phyloP scores from a whole-genome alignment of 1,140 invertebrate genomes.

The Proctacanthus coquilletti region DNA sequence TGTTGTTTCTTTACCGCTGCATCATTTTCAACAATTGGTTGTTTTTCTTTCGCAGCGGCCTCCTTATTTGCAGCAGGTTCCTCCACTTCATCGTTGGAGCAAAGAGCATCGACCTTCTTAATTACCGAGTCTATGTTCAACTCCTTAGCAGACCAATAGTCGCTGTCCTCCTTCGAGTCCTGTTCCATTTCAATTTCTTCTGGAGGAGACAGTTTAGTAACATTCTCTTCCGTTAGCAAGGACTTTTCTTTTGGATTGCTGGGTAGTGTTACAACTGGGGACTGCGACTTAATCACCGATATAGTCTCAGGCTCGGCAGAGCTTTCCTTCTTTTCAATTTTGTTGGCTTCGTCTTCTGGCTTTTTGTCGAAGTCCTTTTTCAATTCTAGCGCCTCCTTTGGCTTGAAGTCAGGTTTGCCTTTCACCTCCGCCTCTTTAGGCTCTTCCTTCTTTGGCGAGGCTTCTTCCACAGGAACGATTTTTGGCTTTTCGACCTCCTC shows the following conservation, averaged over 20 bases:
- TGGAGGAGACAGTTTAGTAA: slow-evolving; percentile 27
- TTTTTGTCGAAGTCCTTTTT: too few species aligned
- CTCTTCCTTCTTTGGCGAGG: too few species aligned
- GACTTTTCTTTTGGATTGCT: slow-evolving; percentile 10
- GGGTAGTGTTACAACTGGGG: not conserved
- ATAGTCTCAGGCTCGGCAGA: not conserved
- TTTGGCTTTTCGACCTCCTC: too few species aligned
- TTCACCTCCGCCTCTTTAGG: too few species aligned
- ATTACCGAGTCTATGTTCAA: slow-evolving; percentile 59
- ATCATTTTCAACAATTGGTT: too few species aligned
- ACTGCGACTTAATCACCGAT: not conserved
- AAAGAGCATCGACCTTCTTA: slow-evolving; percentile 53
- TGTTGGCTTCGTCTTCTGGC: too few species aligned
- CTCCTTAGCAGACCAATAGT: slow-evolving; percentile 61
- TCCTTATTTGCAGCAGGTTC: slow-evolving; percentile 13
- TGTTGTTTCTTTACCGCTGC: too few species aligned
- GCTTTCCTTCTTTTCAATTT: too few species aligned
- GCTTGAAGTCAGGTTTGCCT: too few species aligned
- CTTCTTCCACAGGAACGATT: too few species aligned
- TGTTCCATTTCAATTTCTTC: slow-evolving; percentile 22
- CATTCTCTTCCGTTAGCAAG: slow-evolving; percentile 23
- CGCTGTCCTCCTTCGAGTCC: slow-evolving; percentile 49
- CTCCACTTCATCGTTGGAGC: slow-evolving; percentile 31
- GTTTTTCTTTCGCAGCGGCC: slow-evolving; percentile 15
- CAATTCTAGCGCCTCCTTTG: too few species aligned